Evolutionary conservation across 2,797 vertebrate genomes (phyloP).

Genomic region (Alectoris magna): DNA sequence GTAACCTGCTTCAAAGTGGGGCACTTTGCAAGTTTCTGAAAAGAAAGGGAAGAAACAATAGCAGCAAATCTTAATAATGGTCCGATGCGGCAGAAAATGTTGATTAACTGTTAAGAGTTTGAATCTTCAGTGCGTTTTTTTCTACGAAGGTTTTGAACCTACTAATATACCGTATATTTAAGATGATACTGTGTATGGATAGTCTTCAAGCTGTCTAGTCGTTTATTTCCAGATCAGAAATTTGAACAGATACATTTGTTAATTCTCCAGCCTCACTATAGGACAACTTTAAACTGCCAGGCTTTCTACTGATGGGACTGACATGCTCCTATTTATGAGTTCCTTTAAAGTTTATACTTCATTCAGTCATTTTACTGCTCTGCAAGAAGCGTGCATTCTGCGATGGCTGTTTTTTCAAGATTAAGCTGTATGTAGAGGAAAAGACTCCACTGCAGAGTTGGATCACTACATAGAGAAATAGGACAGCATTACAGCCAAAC

Average conservation of each 20-base stretch:
- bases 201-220: background rate
- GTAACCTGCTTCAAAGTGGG: constrained; percentile 6
- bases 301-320: background rate
- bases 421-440: background rate
- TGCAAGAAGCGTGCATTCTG: background rate
- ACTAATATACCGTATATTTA: constrained; percentile 4
- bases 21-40: background rate
- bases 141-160: background rate
- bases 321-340: background rate
- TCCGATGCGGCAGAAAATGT: background rate
- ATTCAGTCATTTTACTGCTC: background rate
- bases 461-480: background rate
- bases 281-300: background rate
- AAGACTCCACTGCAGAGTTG: background rate
- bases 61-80: background rate
- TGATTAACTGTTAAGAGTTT: constrained; percentile 20
- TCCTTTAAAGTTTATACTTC: background rate
- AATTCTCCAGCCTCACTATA: background rate
- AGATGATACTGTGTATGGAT: background rate
- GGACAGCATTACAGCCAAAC: background rate
- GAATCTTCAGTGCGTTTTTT: background rate
- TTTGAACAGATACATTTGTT: background rate
- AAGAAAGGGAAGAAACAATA: background rate
- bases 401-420: background rate
- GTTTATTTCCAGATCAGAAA: background rate